Conservation (phyloP, 2,888 invertebrate genomes). For the Tetragonula carbonaria region DNA sequence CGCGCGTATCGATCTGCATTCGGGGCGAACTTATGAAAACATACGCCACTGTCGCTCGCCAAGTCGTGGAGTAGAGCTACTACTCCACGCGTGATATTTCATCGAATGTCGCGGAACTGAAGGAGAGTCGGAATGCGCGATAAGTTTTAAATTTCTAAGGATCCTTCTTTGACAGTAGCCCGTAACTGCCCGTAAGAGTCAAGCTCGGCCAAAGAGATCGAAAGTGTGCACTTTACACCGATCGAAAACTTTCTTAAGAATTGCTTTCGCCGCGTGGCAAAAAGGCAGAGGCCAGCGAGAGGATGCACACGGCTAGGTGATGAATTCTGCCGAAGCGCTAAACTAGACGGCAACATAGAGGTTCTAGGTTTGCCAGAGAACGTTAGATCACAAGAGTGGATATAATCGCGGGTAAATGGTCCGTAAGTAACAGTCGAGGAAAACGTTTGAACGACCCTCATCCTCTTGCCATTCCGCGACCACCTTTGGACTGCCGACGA, state of each 20-base stretch:
- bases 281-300: not conserved
- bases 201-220: not conserved
- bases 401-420: slow-evolving; percentile 77
- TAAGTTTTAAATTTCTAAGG: slow-evolving; percentile 16
- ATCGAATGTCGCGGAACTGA: no score
- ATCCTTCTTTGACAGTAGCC: not conserved
- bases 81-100: slow-evolving; percentile 6
- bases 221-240: slow-evolving; percentile 15
- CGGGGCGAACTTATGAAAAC: slow-evolving; percentile 51
- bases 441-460: slow-evolving; percentile 64
- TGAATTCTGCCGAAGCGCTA: slow-evolving; percentile 43
- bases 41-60: slow-evolving; percentile 10
- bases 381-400: slow-evolving; percentile 68
- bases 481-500: slow-evolving; percentile 58
- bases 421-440: slow-evolving; percentile 74
- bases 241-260: slow-evolving; percentile 30
- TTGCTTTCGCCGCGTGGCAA: not conserved
- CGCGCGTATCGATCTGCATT: slow-evolving; percentile 63
- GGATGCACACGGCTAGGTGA: not conserved
- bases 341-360: slow-evolving; percentile 42
- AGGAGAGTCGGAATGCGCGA: not conserved
- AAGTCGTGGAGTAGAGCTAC: not conserved
- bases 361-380: slow-evolving; percentile 36
- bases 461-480: slow-evolving; percentile 32
- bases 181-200: not conserved